A percentile compares a stretch with the other conserved stretches of the same genome.
Evolutionary conservation across 1,140 invertebrate genomes (phyloP).

Genomic region (Drosophila sturtevanti): DNA sequence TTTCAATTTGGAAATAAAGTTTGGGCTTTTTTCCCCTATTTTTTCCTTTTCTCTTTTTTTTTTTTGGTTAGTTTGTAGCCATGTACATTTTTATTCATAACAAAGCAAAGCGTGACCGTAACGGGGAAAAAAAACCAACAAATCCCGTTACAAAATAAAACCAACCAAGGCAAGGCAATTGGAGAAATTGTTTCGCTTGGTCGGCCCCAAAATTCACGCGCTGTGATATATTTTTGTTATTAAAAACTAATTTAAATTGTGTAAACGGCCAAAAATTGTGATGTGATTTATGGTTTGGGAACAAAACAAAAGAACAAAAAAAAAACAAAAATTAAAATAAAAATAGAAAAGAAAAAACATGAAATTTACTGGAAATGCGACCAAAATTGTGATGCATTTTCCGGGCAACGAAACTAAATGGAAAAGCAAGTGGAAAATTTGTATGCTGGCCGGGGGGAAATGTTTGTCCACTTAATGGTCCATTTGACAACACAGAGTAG

Average conservation of each 20-base stretch:
- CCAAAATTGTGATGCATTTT: constrained; percentile 35
- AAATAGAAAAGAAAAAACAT: constrained; percentile 1
- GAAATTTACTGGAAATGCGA: neutral
- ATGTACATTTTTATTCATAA: constrained; percentile 76
- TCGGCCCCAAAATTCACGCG: constrained; percentile 48
- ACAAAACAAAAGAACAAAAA: constrained; percentile 38
- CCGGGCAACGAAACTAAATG: constrained; percentile 25
- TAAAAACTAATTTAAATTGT: constrained; percentile 70
- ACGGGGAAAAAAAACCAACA: constrained; percentile 48
- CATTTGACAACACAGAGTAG: neutral
- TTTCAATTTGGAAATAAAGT: constrained; percentile 81
- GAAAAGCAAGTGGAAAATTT: constrained; percentile 19
- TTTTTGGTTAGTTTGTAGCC: constrained; percentile 41
- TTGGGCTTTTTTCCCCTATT: constrained; percentile 33
- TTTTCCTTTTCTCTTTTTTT: neutral
- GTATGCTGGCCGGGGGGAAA: neutral
- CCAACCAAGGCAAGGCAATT: constrained; percentile 14
- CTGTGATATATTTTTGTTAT: constrained; percentile 57
- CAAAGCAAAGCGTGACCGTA: constrained; percentile 68
- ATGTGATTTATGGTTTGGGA: constrained; percentile 40
- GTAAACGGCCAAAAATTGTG: constrained; percentile 44
- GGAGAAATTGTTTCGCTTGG: constrained; percentile 30
- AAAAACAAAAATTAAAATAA: too few species aligned
- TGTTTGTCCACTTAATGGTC: constrained; percentile 2
- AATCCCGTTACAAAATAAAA: constrained; percentile 36